These are phyloP conservation scores for Nyleta sp. DNA, from an alignment of 2,888 invertebrate species.

Conservation along the genomic window DNA sequence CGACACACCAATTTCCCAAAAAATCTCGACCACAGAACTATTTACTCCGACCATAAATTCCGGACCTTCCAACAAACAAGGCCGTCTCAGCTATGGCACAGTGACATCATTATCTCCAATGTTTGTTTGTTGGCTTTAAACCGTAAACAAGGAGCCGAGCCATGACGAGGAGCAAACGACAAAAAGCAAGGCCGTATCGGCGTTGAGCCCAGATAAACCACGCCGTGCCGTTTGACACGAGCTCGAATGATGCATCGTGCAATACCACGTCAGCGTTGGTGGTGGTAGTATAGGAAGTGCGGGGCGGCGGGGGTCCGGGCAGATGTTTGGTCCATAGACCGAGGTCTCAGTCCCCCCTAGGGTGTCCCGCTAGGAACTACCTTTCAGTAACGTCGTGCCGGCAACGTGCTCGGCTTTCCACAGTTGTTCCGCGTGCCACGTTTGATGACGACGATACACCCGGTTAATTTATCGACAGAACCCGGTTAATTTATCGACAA, in stretches of 20 bases:
- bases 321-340: slow-evolving; percentile 81
- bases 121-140: slow-evolving; percentile 5
- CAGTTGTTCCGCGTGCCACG: neutral
- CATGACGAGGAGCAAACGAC: slow-evolving; percentile 9
- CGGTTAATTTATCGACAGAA: slow-evolving; percentile 5
- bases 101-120: neutral
- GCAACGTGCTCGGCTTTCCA: slow-evolving; percentile 18
- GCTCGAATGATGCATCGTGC: slow-evolving; percentile 58
- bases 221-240: slow-evolving; percentile 45
- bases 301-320: slow-evolving; percentile 71
- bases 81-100: slow-evolving; percentile 8
- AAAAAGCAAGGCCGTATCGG: slow-evolving; percentile 9
- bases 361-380: slow-evolving; percentile 79
- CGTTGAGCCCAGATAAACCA: slow-evolving; percentile 21
- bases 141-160: slow-evolving; percentile 12
- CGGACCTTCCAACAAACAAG: too few species aligned
- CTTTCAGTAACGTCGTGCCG: slow-evolving; percentile 69
- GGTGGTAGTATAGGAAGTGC: slow-evolving; percentile 59
- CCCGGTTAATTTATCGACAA: slow-evolving; percentile 1
- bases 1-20: too few species aligned
- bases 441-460: slow-evolving; percentile 5
- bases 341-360: slow-evolving; percentile 79
- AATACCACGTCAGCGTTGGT: slow-evolving; percentile 61
- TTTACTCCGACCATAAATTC: too few species aligned
- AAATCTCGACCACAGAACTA: too few species aligned